A percentile compares a stretch with the other conserved stretches of the same genome.
These are phyloP conservation scores for Onychostruthus taczanowskii DNA, from an alignment of 2,113 vertebrate species.

Conservation along the genomic window DNA sequence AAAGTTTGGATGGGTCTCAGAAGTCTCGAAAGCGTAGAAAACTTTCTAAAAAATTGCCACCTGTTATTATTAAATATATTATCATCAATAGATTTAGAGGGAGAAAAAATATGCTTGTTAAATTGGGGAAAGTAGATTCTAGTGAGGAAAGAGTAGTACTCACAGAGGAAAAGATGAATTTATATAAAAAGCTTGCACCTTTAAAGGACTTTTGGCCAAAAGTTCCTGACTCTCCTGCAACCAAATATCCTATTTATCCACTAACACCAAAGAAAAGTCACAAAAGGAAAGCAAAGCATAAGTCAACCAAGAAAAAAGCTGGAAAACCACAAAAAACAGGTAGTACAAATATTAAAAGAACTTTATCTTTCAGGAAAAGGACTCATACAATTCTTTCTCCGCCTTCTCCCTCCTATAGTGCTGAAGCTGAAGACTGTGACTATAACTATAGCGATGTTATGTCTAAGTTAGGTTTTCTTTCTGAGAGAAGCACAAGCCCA, in stretches of 20 bases:
- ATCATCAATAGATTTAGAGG: constrained; percentile 99
- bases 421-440: constrained; percentile 87
- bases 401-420: constrained; percentile 86
- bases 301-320: constrained; percentile 81
- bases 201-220: constrained; percentile 97
- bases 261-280: constrained; percentile 88
- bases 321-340: constrained; percentile 76
- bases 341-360: constrained; percentile 75
- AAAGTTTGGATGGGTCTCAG: constrained; percentile 74
- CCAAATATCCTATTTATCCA: constrained; percentile 87
- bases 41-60: constrained; percentile 88
- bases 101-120: constrained; percentile 98
- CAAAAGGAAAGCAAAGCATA: constrained; percentile 89
- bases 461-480: constrained; percentile 95
- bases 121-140: constrained; percentile 89
- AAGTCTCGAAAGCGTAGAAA: constrained; percentile 89
- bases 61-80: constrained; percentile 98
- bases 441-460: constrained; percentile 90
- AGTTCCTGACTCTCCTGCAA: constrained; percentile 90
- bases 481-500: constrained; percentile 90
- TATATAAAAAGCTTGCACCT: constrained; percentile 90
- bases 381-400: constrained; percentile 77
- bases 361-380: constrained; percentile 77
- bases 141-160: constrained; percentile 86
- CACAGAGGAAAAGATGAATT: constrained; percentile 88